Conservation (phyloP, 2,888 invertebrate species). For the Cosmia trapezina region DNA sequence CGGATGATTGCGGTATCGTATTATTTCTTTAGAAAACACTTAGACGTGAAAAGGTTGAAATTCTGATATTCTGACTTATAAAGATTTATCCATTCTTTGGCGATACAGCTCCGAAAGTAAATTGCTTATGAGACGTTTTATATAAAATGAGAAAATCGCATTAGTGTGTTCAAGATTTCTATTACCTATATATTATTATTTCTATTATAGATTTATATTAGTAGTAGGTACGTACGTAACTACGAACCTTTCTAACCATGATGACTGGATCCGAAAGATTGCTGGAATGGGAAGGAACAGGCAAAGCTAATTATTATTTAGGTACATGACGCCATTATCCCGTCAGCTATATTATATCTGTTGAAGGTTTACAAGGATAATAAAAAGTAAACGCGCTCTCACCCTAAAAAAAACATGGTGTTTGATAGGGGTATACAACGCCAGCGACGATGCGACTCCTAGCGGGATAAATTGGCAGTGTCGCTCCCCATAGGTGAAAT, state of each 20-base stretch:
- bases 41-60: slow-evolving; percentile 60
- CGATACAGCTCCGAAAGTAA: slow-evolving; percentile 7
- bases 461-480: too few species aligned
- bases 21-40: slow-evolving; percentile 70
- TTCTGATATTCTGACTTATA: slow-evolving; percentile 51
- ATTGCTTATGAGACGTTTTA: background rate
- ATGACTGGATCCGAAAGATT: background rate
- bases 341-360: too few species aligned
- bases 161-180: background rate
- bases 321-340: too few species aligned
- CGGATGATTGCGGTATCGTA: slow-evolving; percentile 75
- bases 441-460: too few species aligned
- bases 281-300: background rate
- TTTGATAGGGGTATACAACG: too few species aligned
- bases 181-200: too few species aligned
- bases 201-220: too few species aligned
- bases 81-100: slow-evolving; percentile 34
- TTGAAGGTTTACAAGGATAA: too few species aligned
- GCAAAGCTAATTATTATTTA: too few species aligned
- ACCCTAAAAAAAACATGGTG: too few species aligned
- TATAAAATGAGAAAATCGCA: background rate
- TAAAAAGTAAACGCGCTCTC: too few species aligned
- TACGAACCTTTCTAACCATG: background rate
- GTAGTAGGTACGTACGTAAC: background rate
- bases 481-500: background rate